Conservation (phyloP, 30 jellyfish, hydroid and myxozoan genomes). For the Aurelia coerulea region DNA sequence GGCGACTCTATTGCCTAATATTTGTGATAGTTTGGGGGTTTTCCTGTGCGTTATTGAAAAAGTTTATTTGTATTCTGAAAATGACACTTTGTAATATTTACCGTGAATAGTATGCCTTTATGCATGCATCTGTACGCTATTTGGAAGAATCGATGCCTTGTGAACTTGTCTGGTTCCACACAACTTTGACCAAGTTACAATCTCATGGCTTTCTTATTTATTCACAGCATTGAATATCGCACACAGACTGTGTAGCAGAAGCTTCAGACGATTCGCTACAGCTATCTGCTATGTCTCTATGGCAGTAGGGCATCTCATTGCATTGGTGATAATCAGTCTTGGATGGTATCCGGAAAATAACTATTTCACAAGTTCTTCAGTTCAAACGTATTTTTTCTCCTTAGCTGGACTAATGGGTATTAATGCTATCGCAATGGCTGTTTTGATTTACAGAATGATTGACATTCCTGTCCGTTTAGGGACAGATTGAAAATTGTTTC, state of each 20-base stretch:
- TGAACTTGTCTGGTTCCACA: no score
- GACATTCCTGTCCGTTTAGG: constrained; percentile 34
- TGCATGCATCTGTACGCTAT: no score
- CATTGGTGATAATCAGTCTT: constrained; percentile 41
- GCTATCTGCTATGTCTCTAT: constrained; percentile 40
- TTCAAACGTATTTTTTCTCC: constrained; percentile 15
- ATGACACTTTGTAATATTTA: no score
- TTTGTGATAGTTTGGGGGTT: no score
- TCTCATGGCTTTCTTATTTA: no score
- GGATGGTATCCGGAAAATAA: constrained; percentile 36
- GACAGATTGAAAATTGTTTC: neutral
- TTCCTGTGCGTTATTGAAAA: no score
- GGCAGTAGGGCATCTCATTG: constrained; percentile 51
- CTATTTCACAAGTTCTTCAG: constrained; percentile 15
- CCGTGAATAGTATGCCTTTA: no score
- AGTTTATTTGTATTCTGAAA: no score
- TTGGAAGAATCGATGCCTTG: no score
- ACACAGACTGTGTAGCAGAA: constrained; percentile 44
- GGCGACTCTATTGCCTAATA: no score
- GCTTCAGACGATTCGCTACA: constrained; percentile 47
- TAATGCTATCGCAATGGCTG: constrained; percentile 3
- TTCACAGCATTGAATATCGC: constrained; percentile 57
- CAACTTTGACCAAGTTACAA: no score
- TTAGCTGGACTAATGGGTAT: constrained; percentile 31
- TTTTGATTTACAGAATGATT: constrained; percentile 29